phyloP scores from a whole-genome alignment of 2,113 vertebrate genomes.

The Rousettus leschenaultii region DNA sequence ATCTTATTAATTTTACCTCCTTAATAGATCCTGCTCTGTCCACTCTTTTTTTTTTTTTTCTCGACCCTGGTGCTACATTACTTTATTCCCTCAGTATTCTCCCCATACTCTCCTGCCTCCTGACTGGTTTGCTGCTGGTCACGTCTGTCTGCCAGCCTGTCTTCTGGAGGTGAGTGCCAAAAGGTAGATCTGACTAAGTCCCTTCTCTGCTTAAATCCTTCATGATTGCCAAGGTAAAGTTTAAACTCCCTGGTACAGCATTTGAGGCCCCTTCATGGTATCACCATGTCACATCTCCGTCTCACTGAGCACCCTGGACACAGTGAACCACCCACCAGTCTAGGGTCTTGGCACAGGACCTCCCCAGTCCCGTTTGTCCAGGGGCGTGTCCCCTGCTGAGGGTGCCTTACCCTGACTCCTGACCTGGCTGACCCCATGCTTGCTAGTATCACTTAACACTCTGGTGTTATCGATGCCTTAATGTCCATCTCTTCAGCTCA shows the following conservation, averaged over 20 bases:
- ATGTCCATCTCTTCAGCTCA: neutral
- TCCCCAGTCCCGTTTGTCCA: neutral
- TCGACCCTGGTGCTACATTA: neutral
- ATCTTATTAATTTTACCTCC: neutral
- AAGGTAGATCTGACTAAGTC: neutral
- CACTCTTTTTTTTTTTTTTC: neutral
- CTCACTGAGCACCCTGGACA: accelerated
- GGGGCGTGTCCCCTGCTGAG: accelerated
- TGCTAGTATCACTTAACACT: neutral
- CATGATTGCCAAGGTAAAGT: neutral
- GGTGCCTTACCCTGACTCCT: neutral
- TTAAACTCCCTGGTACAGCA: neutral
- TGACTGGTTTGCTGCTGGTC: neutral
- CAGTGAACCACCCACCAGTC: neutral
- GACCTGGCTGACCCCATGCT: too few species aligned
- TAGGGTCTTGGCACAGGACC: too few species aligned
- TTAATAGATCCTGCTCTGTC: neutral
- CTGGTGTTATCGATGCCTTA: neutral
- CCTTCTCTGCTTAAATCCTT: neutral
- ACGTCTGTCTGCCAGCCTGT: neutral
- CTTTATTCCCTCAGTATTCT: neutral
- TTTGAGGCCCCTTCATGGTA: neutral
- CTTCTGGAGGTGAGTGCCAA: neutral
- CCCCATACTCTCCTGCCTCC: too few species aligned
- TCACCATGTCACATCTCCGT: neutral